Conservation (phyloP, 1,140 invertebrate species). For the Proales similis region DNA sequence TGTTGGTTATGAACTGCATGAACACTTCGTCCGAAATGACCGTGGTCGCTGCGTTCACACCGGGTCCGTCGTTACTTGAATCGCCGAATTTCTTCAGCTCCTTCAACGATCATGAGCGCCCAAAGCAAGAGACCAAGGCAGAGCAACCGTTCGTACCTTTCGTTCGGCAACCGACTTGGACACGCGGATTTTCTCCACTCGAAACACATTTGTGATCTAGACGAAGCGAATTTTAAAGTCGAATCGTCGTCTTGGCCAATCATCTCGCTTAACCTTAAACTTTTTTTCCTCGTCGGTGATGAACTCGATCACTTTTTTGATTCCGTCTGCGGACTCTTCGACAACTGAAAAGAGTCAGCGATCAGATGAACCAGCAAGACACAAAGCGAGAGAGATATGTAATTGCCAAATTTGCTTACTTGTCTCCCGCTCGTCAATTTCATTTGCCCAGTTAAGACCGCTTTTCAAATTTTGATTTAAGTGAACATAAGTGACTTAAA, state of each 20-base stretch:
- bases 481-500: background rate
- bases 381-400: background rate
- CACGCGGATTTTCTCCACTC: conserved; percentile 27
- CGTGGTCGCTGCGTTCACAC: conserved; percentile 33
- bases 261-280: conserved; percentile 5
- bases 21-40: conserved; percentile 24
- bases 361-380: background rate
- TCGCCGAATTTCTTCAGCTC: conserved; percentile 37
- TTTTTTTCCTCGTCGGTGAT: conserved; percentile 28
- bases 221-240: background rate
- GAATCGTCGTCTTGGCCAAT: background rate
- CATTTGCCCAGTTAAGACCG: conserved; percentile 28
- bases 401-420: conserved; percentile 1
- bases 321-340: conserved; percentile 15
- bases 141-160: conserved; percentile 18
- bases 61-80: conserved; percentile 23
- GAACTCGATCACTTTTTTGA: conserved; percentile 31
- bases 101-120: background rate
- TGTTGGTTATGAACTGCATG: conserved; percentile 35
- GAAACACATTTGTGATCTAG: conserved; percentile 31
- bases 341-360: conserved; percentile 1
- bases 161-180: conserved; percentile 32
- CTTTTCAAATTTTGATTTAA: conserved; percentile 1
- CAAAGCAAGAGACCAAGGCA: background rate
- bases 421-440: conserved; percentile 31